Percentiles rank a stretch among this genome's conserved stretches.
Evolutionary conservation across 2,797 vertebrate genomes (phyloP).

Genomic region (Gymnothorax javanicus): DNA sequence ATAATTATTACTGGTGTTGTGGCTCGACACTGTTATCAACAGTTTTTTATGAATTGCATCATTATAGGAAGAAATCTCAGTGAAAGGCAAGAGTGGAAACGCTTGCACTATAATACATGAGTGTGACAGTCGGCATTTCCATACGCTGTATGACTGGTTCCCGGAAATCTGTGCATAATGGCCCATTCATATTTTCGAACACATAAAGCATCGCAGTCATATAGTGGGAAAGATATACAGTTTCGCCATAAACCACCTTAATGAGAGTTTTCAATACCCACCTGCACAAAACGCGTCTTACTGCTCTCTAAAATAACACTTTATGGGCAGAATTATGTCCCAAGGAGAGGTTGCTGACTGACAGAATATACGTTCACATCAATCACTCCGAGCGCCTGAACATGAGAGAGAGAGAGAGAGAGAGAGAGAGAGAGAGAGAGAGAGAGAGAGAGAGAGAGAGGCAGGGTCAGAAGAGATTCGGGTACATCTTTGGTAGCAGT

Average conservation of each 20-base stretch:
- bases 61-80: background rate
- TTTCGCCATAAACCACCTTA: conserved; percentile 7
- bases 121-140: background rate
- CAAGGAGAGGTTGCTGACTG: background rate
- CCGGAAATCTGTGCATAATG: background rate
- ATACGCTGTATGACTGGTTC: background rate
- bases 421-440: background rate
- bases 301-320: conserved; percentile 7
- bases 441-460: background rate
- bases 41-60: background rate
- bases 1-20: no score
- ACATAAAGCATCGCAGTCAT: background rate
- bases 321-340: background rate
- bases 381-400: background rate
- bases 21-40: no score
- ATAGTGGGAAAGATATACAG: background rate
- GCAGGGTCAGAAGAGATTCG: no score
- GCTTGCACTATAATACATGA: background rate
- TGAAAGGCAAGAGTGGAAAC: background rate
- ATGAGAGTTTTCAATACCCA: background rate
- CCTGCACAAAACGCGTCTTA: background rate
- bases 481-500: background rate
- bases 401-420: background rate
- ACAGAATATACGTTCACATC: background rate
- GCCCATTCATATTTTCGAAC: background rate